Conservation (phyloP, 1,140 invertebrate genomes). For the Caenorhabditis briggsae region DNA sequence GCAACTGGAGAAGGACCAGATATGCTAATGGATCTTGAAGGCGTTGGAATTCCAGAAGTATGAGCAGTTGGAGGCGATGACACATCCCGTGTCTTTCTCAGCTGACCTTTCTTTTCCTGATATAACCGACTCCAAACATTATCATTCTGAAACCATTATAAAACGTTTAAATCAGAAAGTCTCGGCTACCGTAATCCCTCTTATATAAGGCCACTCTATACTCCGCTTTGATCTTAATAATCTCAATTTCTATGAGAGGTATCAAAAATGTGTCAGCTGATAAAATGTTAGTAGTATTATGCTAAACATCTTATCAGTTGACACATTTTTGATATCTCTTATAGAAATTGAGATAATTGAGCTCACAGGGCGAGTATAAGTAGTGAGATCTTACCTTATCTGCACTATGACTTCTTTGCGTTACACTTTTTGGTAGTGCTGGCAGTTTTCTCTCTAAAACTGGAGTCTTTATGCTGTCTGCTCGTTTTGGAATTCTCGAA, state of each 20-base stretch:
- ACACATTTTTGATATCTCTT: no score
- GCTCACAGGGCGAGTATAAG: no score
- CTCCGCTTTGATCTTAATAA: no score
- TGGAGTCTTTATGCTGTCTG: conserved; percentile 63
- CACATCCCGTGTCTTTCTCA: conserved; percentile 61
- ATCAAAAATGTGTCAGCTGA: no score
- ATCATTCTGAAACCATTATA: conserved; percentile 47
- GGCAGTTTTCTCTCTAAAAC: conserved; percentile 63
- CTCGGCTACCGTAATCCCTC: background rate
- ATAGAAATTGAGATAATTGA: no score
- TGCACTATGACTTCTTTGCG: conserved; percentile 53
- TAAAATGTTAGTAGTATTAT: no score
- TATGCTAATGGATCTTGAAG: background rate
- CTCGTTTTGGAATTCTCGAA: conserved; percentile 62
- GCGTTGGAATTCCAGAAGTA: conserved; percentile 35
- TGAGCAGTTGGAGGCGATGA: conserved; percentile 24
- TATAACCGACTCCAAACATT: conserved; percentile 64
- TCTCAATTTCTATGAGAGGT: no score
- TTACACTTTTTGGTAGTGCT: conserved; percentile 38
- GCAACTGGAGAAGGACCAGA: background rate
- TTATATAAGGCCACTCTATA: no score
- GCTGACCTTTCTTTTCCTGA: conserved; percentile 61
- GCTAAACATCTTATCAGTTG: no score
- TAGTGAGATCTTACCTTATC: conserved; percentile 10
- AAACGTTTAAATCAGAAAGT: background rate